phyloP scores from a whole-genome alignment of 1,140 invertebrate genomes.

The Drosophila sturtevanti region DNA sequence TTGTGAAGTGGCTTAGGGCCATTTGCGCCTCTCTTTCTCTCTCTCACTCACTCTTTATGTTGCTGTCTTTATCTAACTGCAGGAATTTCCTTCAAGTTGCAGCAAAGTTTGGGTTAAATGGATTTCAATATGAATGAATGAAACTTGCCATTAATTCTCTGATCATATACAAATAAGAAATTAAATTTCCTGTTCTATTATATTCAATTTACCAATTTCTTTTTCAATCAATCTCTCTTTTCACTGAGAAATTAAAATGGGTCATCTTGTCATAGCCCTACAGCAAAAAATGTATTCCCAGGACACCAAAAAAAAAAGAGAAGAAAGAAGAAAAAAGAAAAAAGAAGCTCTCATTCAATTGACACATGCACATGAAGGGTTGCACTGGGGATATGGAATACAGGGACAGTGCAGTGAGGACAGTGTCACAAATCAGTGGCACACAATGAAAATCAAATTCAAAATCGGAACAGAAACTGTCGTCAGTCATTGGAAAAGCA shows the following conservation, averaged over 20 bases:
- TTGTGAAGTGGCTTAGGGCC: constrained; percentile 26
- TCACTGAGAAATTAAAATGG: background rate
- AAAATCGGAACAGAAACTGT: constrained; percentile 17
- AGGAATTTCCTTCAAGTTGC: background rate
- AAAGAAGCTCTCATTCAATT: constrained; percentile 11
- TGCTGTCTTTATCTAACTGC: too few relatives aligned
- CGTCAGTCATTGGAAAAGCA: constrained; percentile 61
- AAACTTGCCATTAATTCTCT: too few relatives aligned
- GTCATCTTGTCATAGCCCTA: constrained; percentile 1
- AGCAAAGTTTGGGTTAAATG: background rate
- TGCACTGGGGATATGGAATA: constrained; percentile 6
- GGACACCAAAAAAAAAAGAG: too few relatives aligned
- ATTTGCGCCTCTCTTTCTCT: constrained; percentile 7
- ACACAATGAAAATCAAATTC: constrained; percentile 1
- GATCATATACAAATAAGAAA: too few relatives aligned
- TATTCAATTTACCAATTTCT: background rate
- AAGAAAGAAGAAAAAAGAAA: too few relatives aligned
- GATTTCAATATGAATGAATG: background rate
- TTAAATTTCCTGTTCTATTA: too few relatives aligned
- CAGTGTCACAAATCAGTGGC: constrained; percentile 5
- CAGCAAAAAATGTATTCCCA: constrained; percentile 11
- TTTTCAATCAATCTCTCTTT: background rate
- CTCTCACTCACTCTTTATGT: background rate
- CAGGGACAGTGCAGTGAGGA: background rate
- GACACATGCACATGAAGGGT: background rate